phyloP scores from a whole-genome alignment of 2,797 vertebrate species.

The Tadarida brasiliensis region DNA sequence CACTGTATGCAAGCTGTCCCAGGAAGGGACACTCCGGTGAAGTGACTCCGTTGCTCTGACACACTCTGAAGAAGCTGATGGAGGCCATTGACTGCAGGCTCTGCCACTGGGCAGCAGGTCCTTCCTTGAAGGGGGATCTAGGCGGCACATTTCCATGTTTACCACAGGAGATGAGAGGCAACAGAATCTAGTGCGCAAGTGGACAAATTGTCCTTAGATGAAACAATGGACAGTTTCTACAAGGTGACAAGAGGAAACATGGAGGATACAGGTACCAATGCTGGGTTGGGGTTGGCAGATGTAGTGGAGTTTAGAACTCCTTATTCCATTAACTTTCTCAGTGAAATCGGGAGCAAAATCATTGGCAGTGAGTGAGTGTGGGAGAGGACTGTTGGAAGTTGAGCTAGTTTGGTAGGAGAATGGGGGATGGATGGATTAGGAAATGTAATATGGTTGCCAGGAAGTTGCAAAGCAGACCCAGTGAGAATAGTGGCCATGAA shows the following conservation, averaged over 20 bases:
- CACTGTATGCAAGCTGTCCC: not conserved
- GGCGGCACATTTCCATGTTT: not conserved
- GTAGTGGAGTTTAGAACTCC: not conserved
- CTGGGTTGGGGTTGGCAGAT: not conserved
- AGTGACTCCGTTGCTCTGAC: not conserved
- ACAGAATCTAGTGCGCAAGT: not conserved
- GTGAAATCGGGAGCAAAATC: not conserved
- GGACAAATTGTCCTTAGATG: not conserved
- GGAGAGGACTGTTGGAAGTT: not conserved
- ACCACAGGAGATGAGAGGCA: not conserved
- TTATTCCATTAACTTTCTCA: constrained; percentile 29
- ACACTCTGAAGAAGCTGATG: not conserved
- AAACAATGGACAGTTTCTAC: not conserved
- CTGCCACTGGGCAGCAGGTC: not conserved
- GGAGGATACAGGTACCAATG: not conserved
- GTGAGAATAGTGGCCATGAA: not conserved
- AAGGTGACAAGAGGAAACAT: not conserved
- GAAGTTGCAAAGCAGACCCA: not conserved
- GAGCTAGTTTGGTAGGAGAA: not conserved
- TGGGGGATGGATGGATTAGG: not conserved
- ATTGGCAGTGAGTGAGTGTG: not conserved
- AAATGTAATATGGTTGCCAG: not conserved
- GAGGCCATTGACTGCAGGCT: not conserved
- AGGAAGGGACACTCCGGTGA: not conserved
- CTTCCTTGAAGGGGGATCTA: not conserved